Base-by-base conservation (phyloP, 2,888 invertebrate genomes). In the Clepsis dumicolana region DNA sequence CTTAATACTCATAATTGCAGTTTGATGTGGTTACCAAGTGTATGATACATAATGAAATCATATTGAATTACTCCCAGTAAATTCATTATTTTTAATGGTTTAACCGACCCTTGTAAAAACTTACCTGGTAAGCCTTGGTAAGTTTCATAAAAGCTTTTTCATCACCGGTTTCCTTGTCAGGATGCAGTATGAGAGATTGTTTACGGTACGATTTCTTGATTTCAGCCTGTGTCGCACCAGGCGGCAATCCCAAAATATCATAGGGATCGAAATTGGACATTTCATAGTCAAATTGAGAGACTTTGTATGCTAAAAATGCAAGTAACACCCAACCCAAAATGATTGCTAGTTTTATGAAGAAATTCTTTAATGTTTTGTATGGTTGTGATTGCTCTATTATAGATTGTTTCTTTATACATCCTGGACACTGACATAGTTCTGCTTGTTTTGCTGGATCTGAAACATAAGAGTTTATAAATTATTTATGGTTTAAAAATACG, bases 261-360 rank as follows among this genome's bases (percentile, higher is more conserved):
- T 98, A 99, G 0, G 99, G 99, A 94, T 99, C 99, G 94, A 99
- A 99, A 88, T 99, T 99, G 7, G 98, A 97, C 96, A 98, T 98
- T 94, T 99, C 99, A 92, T 98, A 98, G 86, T 99, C 99, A 93
- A 99, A 98, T 87, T 98, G 98, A 0, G 98, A 98, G 41, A 98
- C 98, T 94, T 98, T 98, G 85, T 98, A 98, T 1, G 98, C 97
- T 77, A 98, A 92, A 71, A 98, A 95, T 65, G 96, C 95, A 76
- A 98, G 94, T 62, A 97, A 87, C 21, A 96, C 91, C 98, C 98
- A 98, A 78, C 98, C 98, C 72, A 95, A 89, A 70, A 98, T 94
- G 63, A 98, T 96, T 16, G 96, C 90, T 71, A 96, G 79, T 93
- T 98, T 98, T 80, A 97, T 96, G 82, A 96, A 94, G 77, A 96